Percentiles rank a stretch among this genome's conserved stretches.
Conservation (phyloP, 2,113 vertebrate genomes). For the Garra rufa region DNA sequence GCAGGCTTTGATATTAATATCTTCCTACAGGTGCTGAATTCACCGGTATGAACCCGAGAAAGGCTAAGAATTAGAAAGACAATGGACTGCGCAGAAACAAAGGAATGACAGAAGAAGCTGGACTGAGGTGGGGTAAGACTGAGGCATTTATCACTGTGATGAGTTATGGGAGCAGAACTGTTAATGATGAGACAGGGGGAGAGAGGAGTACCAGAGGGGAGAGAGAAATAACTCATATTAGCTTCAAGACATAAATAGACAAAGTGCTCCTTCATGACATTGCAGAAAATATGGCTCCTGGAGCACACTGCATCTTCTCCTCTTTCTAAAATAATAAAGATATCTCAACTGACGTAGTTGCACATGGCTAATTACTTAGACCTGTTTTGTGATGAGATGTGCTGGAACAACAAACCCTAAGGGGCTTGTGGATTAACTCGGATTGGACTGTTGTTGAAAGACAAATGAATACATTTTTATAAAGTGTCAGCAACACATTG, state of each 20-base stretch:
- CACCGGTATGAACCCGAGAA: slow-evolving; percentile 24
- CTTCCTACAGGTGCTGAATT: slow-evolving; percentile 48
- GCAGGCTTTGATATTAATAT: slow-evolving; percentile 54
- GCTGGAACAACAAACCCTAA: slow-evolving; percentile 24
- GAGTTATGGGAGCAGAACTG: slow-evolving; percentile 39
- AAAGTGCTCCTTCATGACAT: slow-evolving; percentile 43
- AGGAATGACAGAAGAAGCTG: slow-evolving; percentile 16
- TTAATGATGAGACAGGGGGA: slow-evolving; percentile 50
- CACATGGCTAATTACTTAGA: slow-evolving; percentile 45
- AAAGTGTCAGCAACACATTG: background rate
- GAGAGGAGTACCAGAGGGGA: slow-evolving; percentile 37
- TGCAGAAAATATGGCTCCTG: slow-evolving; percentile 40
- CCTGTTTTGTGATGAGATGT: slow-evolving; percentile 35
- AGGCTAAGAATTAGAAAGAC: slow-evolving; percentile 17
- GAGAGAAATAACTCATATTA: slow-evolving; percentile 48
- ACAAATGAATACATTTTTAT: slow-evolving; percentile 10
- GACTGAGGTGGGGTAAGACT: slow-evolving; percentile 2
- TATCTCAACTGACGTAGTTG: slow-evolving; percentile 30
- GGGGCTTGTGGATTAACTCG: slow-evolving; percentile 2
- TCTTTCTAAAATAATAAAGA: slow-evolving; percentile 46
- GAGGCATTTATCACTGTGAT: slow-evolving; percentile 35
- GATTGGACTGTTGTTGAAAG: slow-evolving; percentile 28
- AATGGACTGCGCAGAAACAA: slow-evolving; percentile 19
- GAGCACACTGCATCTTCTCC: slow-evolving; percentile 11
- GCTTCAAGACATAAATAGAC: slow-evolving; percentile 47